These are phyloP conservation scores for Acinonyx jubatus DNA, from an alignment of 2,113 vertebrate genomes.

Conservation along the genomic window DNA sequence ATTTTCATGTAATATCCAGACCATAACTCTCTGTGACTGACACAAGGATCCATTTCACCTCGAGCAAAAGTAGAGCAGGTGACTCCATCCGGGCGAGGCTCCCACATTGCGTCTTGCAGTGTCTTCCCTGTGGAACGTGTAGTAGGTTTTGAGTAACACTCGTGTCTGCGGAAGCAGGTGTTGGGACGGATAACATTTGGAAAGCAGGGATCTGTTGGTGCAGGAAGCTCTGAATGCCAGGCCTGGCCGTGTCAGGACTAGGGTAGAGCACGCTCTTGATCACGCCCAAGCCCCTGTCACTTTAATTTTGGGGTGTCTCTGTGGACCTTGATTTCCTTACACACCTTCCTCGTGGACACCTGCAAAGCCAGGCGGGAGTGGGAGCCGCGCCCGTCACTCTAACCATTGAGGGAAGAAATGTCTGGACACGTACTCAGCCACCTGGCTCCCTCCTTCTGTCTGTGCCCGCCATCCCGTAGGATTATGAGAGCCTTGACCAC, in stretches of 20 bases:
- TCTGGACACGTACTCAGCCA: constrained; percentile 87
- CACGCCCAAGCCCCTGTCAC: background rate
- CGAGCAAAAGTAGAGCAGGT: constrained; percentile 66
- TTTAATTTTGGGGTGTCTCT: constrained; percentile 78
- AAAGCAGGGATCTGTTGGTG: constrained; percentile 73
- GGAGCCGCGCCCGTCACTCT: constrained; percentile 85
- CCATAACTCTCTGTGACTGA: constrained; percentile 77
- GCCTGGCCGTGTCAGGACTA: background rate
- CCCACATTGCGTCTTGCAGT: constrained; percentile 44
- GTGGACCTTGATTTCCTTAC: constrained; percentile 77
- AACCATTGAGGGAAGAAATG: constrained; percentile 85
- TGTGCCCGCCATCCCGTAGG: fast-evolving
- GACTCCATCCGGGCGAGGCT: constrained; percentile 53
- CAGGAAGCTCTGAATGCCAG: constrained; percentile 77
- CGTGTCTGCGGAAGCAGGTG: constrained; percentile 77
- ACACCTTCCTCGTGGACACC: constrained; percentile 82
- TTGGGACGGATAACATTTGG: constrained; percentile 77
- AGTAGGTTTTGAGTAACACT: constrained; percentile 70
- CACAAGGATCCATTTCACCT: constrained; percentile 41
- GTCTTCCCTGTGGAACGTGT: constrained; percentile 72
- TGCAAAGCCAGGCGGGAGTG: constrained; percentile 80
- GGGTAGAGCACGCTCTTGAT: constrained; percentile 22
- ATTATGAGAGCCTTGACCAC: fast-evolving
- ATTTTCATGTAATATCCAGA: constrained; percentile 75
- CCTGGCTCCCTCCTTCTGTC: background rate